A percentile compares a stretch with the other conserved stretches of the same genome.
These are phyloP conservation scores for Agrotis exclamationis DNA, from an alignment of 2,888 invertebrate species.

Conservation along the genomic window DNA sequence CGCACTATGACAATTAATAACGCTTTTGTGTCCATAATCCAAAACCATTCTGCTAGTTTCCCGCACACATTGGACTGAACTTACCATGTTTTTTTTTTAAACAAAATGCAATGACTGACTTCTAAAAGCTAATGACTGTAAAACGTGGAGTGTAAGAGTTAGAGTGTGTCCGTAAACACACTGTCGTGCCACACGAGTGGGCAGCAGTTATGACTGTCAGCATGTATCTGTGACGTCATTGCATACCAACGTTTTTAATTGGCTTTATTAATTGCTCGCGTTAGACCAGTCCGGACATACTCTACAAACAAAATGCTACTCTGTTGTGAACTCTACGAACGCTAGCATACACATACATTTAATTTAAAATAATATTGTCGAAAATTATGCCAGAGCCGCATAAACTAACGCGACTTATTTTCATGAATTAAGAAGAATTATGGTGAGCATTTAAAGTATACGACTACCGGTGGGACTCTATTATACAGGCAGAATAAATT, in stretches of 20 bases:
- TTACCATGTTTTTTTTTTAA: too few relatives aligned
- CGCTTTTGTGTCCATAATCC: too few relatives aligned
- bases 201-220: background rate
- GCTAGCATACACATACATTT: background rate
- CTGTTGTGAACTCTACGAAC: background rate
- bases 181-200: background rate
- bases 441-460: too few relatives aligned
- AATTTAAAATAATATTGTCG: too few relatives aligned
- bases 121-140: slow-evolving; percentile 5
- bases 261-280: slow-evolving; percentile 30
- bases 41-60: too few relatives aligned
- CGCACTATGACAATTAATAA: too few relatives aligned
- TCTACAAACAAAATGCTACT: slow-evolving; percentile 13
- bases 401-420: too few relatives aligned
- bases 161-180: background rate
- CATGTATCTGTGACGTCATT: slow-evolving; percentile 21
- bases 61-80: too few relatives aligned
- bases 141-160: background rate
- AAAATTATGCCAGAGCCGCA: background rate
- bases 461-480: too few relatives aligned
- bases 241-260: slow-evolving; percentile 26
- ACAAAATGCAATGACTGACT: background rate
- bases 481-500: too few relatives aligned
- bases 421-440: too few relatives aligned
- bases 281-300: background rate